Evolutionary conservation across 2,113 vertebrate genomes (phyloP).

Genomic region (Vulpes lagopus): DNA sequence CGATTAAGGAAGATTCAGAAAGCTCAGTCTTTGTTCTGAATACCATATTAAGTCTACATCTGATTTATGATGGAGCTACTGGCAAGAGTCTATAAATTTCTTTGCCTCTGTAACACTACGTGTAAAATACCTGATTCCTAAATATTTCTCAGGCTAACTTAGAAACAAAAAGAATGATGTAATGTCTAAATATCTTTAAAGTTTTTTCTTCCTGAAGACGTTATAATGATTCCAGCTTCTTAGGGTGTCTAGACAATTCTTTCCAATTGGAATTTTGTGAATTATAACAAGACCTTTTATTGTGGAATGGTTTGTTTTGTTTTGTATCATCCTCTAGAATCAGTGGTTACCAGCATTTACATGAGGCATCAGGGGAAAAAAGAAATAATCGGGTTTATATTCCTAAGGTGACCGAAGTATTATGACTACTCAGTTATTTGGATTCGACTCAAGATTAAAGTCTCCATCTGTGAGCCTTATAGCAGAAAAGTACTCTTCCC

Average conservation of each 20-base stretch:
- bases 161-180: conserved; percentile 63
- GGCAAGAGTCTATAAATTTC: neutral
- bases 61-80: conserved; percentile 58
- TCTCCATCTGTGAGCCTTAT: neutral
- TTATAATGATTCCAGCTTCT: conserved; percentile 39
- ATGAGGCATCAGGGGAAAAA: conserved; percentile 50
- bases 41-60: neutral
- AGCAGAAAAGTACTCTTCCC: conserved; percentile 64
- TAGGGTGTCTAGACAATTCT: neutral
- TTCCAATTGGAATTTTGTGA: conserved; percentile 11
- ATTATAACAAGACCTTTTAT: conserved; percentile 54
- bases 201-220: neutral
- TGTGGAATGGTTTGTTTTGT: neutral
- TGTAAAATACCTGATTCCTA: conserved; percentile 69
- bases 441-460: conserved; percentile 61
- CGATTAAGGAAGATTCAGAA: neutral
- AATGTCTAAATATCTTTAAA: conserved; percentile 58
- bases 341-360: conserved; percentile 41
- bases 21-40: neutral
- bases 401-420: conserved; percentile 8
- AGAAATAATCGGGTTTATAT: conserved; percentile 41
- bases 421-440: conserved; percentile 54
- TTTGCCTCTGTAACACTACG: conserved; percentile 43
- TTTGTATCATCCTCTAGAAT: conserved; percentile 17
- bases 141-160: conserved; percentile 40